Base-by-base conservation (phyloP, 1,140 invertebrate genomes). In the Manduca sexta region DNA sequence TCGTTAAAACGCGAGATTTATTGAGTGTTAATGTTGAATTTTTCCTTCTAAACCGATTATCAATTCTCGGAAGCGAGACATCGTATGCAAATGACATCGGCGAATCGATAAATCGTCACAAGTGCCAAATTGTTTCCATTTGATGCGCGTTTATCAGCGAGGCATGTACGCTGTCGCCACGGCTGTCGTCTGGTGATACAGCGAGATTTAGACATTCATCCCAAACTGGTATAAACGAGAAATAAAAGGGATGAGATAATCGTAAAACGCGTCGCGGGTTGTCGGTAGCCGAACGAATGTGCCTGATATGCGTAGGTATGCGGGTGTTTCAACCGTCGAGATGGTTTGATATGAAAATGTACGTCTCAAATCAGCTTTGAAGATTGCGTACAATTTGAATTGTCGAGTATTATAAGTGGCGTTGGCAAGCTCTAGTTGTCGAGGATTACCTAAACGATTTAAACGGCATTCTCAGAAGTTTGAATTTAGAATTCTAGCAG, bases 141-240 rank as follows among this genome's bases (percentile, higher is more conserved):
- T 65, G 65, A 72, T 58, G 59, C 56, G 48, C 49, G 52, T 59
- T 72, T 76, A 71, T 69, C 67, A 42, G 58, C 59, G 46, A 42
- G 17, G 50, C 66, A 63, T 65, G 70, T 74, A 58, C 38, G 26
- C 59, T 60, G 69, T 70, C 72, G 58, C 56, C 56, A 48, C 45
- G 16, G 4, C 42, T 49, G 50, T 49, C 42, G 58, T 64, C 58
- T 49, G 49, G 47, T 48, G 15, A 18, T 56, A 73, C 69, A 68
- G 17, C 58, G 49, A 46, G 53, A 74, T 77, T 69, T 74, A 77
- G 74, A 77, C 67, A 56, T 74, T 62, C 46, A 49, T 48, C 51
- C 44, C 35, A 33, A 4, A 49, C 18, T 16, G 15, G 48, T 45
- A 53, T 57, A 64, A 65, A 74, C 66, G 60, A 64, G 57, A 52